phyloP scores from a whole-genome alignment of 2,113 vertebrate species.

The Mus pahari region DNA sequence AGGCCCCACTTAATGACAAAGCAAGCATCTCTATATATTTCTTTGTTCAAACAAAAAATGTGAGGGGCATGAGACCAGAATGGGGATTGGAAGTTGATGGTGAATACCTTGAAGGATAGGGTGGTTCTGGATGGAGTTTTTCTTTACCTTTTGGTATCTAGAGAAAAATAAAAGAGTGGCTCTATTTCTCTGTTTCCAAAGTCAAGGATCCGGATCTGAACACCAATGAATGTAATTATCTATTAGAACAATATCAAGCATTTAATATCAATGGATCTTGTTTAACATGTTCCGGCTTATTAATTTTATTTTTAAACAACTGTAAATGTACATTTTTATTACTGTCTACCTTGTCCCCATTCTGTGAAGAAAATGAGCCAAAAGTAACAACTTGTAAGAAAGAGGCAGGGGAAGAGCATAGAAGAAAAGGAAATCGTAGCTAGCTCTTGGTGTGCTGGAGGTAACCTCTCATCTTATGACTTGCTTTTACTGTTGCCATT shows the following conservation, averaged over 20 bases:
- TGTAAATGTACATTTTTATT: background rate
- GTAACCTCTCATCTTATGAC: background rate
- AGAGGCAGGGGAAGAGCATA: background rate
- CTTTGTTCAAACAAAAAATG: background rate
- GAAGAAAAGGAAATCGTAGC: background rate
- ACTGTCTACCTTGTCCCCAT: background rate
- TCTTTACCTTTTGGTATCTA: background rate
- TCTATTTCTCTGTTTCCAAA: background rate
- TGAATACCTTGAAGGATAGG: background rate
- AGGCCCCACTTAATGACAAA: background rate
- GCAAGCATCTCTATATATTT: background rate
- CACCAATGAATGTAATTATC: background rate
- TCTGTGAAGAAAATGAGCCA: background rate
- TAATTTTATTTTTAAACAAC: background rate
- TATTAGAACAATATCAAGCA: background rate
- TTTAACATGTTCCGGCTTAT: background rate
- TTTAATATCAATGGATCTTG: background rate
- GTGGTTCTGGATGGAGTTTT: background rate
- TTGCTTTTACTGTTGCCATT: background rate
- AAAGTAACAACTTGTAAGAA: background rate
- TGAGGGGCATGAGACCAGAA: background rate
- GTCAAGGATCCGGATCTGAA: background rate
- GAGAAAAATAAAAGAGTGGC: background rate
- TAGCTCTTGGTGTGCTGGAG: background rate
- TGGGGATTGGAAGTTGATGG: background rate